Evolutionary conservation across 1,140 invertebrate species (phyloP).

Genomic region (Zaprionus nigranus): DNA sequence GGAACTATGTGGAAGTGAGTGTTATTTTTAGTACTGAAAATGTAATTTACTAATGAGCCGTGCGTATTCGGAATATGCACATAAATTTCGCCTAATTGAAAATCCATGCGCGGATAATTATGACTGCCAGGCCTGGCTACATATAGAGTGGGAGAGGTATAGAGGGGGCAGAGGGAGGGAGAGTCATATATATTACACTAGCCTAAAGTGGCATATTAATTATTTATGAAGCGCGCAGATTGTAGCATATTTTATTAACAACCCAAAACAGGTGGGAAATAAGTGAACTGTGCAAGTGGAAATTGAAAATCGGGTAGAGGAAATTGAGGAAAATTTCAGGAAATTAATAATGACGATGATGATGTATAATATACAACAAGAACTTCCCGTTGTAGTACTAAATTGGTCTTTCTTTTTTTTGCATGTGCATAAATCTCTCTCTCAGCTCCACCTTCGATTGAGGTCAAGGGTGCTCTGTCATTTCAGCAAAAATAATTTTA

Average conservation of each 20-base stretch:
- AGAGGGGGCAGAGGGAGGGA: background rate
- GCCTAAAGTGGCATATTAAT: background rate
- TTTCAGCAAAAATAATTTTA: background rate
- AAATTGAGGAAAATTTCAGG: background rate
- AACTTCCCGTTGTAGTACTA: background rate
- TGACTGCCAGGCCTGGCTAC: constrained; percentile 50
- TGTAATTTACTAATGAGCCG: constrained; percentile 77
- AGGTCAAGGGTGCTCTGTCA: background rate
- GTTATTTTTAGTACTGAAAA: constrained; percentile 70
- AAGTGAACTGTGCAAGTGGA: background rate
- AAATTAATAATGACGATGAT: background rate
- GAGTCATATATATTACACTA: background rate
- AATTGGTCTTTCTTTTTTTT: background rate
- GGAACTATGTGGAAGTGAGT: constrained; percentile 18
- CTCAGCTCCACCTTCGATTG: background rate
- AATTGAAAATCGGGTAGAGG: background rate
- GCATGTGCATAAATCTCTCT: background rate
- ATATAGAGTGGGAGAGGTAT: background rate
- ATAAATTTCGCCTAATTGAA: constrained; percentile 78
- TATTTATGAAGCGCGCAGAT: background rate
- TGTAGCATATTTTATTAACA: constrained; percentile 7
- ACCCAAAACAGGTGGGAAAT: constrained; percentile 16
- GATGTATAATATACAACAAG: no score
- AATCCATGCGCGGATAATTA: constrained; percentile 76
- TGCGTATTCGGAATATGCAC: constrained; percentile 69